Percentiles rank a stretch among this genome's conserved stretches.
phyloP scores from a whole-genome alignment of 92 coral and sea anemone species.

The Metridium senile region DNA sequence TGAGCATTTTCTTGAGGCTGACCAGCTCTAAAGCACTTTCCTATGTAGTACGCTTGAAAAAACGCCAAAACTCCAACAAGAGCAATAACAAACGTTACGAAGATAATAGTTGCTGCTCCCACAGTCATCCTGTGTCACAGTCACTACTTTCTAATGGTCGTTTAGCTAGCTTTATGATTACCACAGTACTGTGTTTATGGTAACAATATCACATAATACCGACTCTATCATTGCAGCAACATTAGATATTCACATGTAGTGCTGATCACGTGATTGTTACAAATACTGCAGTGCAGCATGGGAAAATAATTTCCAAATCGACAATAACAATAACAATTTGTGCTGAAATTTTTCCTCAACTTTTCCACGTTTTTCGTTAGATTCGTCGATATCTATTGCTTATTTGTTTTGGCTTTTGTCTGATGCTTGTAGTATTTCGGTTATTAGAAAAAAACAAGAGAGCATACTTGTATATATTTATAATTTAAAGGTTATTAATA shows the following conservation, averaged over 20 bases:
- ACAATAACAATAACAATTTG: neutral
- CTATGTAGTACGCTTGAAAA: constrained; percentile 94
- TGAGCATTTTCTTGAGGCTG: constrained; percentile 91
- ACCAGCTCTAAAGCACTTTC: constrained; percentile 91
- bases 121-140: constrained; percentile 30
- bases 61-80: constrained; percentile 90
- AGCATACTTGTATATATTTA: too few species aligned
- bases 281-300: neutral
- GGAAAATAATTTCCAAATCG: neutral
- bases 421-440: neutral
- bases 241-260: neutral
- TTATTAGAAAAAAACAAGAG: too few species aligned
- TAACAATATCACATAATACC: too few species aligned
- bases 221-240: neutral
- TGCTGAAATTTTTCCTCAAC: too few species aligned
- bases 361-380: too few species aligned
- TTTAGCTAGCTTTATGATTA: neutral
- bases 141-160: neutral
- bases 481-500: too few species aligned
- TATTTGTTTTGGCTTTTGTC: neutral
- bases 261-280: neutral
- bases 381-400: too few species aligned
- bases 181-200: too few species aligned
- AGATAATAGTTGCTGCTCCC: constrained; percentile 75
- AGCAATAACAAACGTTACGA: constrained; percentile 82